Base-by-base conservation (phyloP, 1,140 invertebrate genomes). In the Pogonognathellus flavescens region DNA sequence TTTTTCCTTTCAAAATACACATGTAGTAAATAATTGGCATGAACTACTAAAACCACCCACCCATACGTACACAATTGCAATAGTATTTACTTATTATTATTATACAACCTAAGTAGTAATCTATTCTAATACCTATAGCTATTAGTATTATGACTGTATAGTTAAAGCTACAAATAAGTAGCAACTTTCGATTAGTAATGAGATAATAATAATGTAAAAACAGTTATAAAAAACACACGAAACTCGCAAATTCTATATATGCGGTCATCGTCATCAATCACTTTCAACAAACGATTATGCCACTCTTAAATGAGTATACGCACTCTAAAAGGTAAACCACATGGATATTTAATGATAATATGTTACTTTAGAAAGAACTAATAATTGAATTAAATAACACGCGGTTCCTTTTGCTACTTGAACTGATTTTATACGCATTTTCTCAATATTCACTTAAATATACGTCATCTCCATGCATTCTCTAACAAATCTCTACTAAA, bases 331-430 rank as follows among this genome's bases (percentile, higher is more conserved):
- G 18, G 55, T 59, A 59, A 16, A 59, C 31, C 22, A 66, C 62
- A 20, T 66, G 20, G 14, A 66, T 25, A 9, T 66, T 66, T 66
- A 66, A 66, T 66, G 62, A 25, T n/a, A n/a, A n/a, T 25, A 66
- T 25, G 62, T 66, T 66, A 14, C 22, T 20, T 25, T 66, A 66
- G 18, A 62, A 10, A 66, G 41, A 76, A 31, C 14, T 49, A 76
- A n/a, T n/a, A n/a, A 76, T 76, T 76, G 70, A 76, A 76, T 76
- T 50, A 76, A 76, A 76, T 76, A 16, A 31, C 70, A 76, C 70
- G 70, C 31, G 41, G 31, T 76, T 50, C 41, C 31, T 76, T 41
- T 76, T 16, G 13, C 53, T 14, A 13, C 53, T 50, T 76, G 14
- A 16, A 49, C n/a, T 76, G 31, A 50, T 76, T 49, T n/a, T 49